These are phyloP conservation scores for Epirrhoe alternata DNA, from an alignment of 2,888 invertebrate genomes.

Conservation along the genomic window DNA sequence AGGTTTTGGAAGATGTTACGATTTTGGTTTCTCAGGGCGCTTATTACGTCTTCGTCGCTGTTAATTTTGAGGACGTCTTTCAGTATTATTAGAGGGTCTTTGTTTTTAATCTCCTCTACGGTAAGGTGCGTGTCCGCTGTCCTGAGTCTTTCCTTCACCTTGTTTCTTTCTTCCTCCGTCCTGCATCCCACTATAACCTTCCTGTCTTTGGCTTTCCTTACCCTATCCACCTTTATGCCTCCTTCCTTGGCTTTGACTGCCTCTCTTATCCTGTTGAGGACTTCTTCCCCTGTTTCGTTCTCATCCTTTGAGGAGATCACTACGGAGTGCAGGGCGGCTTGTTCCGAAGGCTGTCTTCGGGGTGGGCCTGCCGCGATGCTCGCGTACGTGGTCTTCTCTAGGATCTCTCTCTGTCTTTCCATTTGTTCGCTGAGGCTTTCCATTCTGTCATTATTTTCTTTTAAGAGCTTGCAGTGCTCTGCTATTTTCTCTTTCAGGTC, in stretches of 20 bases:
- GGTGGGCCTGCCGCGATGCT: not conserved
- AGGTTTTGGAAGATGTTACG: too few species aligned
- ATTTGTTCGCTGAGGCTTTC: not conserved
- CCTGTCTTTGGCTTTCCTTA: not conserved
- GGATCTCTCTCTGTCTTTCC: not conserved
- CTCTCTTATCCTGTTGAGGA: slow-evolving; percentile 18
- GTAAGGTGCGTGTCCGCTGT: too few species aligned
- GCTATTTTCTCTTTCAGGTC: not conserved
- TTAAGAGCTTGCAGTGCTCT: not conserved
- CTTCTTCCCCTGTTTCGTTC: slow-evolving; percentile 28
- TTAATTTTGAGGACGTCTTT: too few species aligned
- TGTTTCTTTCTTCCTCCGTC: not conserved
- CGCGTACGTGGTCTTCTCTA: not conserved
- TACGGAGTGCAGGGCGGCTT: slow-evolving; percentile 26
- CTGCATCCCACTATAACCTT: not conserved
- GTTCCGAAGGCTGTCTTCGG: not conserved
- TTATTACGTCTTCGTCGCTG: too few species aligned
- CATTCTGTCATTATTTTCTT: not conserved
- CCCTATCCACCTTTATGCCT: not conserved
- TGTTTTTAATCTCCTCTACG: too few species aligned
- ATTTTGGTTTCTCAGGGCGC: too few species aligned
- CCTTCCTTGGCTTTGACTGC: slow-evolving; percentile 29
- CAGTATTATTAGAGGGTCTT: too few species aligned
- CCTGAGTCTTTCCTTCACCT: not conserved
- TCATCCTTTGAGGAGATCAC: slow-evolving; percentile 22